Evolutionary conservation across 1,140 invertebrate genomes (phyloP), one percentile per base, ranked within the genome.

Genomic region (Drosophila aff.): DNA sequence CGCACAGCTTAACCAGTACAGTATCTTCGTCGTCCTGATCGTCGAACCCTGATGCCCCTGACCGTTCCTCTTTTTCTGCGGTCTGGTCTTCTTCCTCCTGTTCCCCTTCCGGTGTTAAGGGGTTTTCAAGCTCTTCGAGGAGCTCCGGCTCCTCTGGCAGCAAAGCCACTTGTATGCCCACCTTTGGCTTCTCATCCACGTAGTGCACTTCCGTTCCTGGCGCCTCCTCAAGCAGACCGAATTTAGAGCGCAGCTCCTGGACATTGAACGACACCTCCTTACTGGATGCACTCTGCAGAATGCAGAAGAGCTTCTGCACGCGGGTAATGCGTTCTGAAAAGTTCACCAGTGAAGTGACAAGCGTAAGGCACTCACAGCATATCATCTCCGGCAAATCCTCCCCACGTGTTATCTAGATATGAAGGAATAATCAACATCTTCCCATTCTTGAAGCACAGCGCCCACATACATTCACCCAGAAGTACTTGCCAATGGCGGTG

Each of bases 401-500:
- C 7, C 85, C 74, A 3, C 72, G 59, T 1, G 73, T 77, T 38
- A 85, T 92, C 83, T 92, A 43, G 9, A 16, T 15, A 33, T 11
- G 28, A 7, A 31, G 7, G 31, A 40, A 52, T 31, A 47, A 38
- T 38, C 36, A 38, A 38, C 13, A 38, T 26, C 1, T 21, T n/a
- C 1, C 1, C 5, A 31, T 0, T 21, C 8, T 23, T 23, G 3
- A 21, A 15, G 10, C 4, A 21, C 13, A 33, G 28, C 33, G 3
- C 18, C 36, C 53, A 84, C 81, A 78, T 41, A 92, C 90, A 69
- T 91, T 77, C 31, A 92, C 79, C 81, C 81, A 87, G 41, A 92
- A 92, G 58, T 89, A 92, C 79, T 89, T 92, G 16, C 74, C 72
- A 15, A 92, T 85, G 8, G 91, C 91, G 23, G 81, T 82, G 52